These are phyloP conservation scores for Ceratina calcarata DNA, from an alignment of 1,140 invertebrate species.

Conservation along the genomic window DNA sequence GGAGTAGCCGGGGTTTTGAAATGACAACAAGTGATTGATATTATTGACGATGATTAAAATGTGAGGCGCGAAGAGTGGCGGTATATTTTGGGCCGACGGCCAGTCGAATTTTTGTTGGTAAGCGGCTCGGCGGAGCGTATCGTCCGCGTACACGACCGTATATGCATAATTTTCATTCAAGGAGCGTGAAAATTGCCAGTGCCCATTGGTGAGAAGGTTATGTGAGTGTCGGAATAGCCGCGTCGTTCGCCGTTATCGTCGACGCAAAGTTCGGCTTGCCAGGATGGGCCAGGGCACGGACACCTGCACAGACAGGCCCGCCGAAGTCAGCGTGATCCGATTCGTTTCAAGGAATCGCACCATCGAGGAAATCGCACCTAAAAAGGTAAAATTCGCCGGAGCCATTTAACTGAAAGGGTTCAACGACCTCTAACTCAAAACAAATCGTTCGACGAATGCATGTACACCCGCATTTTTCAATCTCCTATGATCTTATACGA, in stretches of 20 bases:
- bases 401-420: slow-evolving; percentile 62
- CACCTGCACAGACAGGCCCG: slow-evolving; percentile 75
- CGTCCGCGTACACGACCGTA: not conserved
- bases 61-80: slow-evolving; percentile 45
- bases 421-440: slow-evolving; percentile 78
- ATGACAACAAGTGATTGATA: slow-evolving; percentile 64
- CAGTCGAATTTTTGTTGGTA: slow-evolving; percentile 45
- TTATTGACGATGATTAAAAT: slow-evolving; percentile 62
- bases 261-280: not conserved
- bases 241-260: too few species aligned
- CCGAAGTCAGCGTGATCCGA: slow-evolving; percentile 78
- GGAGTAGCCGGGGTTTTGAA: slow-evolving; percentile 39
- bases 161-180: slow-evolving; percentile 43
- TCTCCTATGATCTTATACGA: not conserved
- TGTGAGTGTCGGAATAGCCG: slow-evolving; percentile 48
- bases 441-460: slow-evolving; percentile 60
- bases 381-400: slow-evolving; percentile 73
- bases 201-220: slow-evolving; percentile 61
- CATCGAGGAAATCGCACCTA: slow-evolving; percentile 79
- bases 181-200: slow-evolving; percentile 31
- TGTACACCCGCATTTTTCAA: not conserved
- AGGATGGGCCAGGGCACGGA: slow-evolving; percentile 78
- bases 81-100: slow-evolving; percentile 36
- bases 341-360: slow-evolving; percentile 79
- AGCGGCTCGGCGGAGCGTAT: slow-evolving; percentile 30